A percentile compares a stretch with the other conserved stretches of the same genome.
Evolutionary conservation across 2,888 invertebrate species (phyloP).

Genomic region (Amblyjoppa proteus): DNA sequence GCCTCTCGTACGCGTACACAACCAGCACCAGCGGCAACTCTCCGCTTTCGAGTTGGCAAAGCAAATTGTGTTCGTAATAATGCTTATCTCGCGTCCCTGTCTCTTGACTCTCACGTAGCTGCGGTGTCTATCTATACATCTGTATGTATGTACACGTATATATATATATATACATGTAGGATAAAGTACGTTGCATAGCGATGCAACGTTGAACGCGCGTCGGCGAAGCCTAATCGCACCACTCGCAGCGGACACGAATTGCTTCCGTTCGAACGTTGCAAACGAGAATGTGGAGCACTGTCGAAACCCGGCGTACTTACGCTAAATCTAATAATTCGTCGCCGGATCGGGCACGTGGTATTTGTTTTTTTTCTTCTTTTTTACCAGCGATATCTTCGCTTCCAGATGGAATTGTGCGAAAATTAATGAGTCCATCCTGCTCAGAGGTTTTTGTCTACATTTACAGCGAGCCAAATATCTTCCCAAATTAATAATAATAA

Average conservation of each 20-base stretch:
- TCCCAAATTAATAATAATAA: too few species aligned
- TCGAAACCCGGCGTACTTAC: slow-evolving; percentile 17
- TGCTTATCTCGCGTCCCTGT: slow-evolving; percentile 47
- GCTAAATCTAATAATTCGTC: slow-evolving; percentile 15
- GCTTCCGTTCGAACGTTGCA: slow-evolving; percentile 41
- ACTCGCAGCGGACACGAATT: slow-evolving; percentile 40
- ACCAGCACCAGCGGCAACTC: slow-evolving; percentile 26
- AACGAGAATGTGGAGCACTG: slow-evolving; percentile 39
- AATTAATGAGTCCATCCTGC: too few species aligned
- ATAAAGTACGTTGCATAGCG: slow-evolving; percentile 9
- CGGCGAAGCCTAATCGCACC: slow-evolving; percentile 45
- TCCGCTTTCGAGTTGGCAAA: slow-evolving; percentile 55
- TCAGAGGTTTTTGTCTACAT: too few species aligned
- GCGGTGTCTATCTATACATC: background rate
- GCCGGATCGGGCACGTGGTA: background rate
- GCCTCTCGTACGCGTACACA: slow-evolving; percentile 4
- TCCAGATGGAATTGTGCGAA: background rate
- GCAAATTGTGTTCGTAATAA: slow-evolving; percentile 59
- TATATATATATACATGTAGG: background rate
- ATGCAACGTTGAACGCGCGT: slow-evolving; percentile 39
- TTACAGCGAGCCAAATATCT: too few species aligned
- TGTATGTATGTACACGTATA: background rate
- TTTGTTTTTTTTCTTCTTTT: background rate
- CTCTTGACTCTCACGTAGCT: slow-evolving; percentile 33
- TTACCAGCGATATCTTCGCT: background rate